Percentiles rank a stretch among this genome's conserved stretches.
Conservation (phyloP, 2,797 vertebrate species). For the Poeciliopsis paucimaculata region DNA sequence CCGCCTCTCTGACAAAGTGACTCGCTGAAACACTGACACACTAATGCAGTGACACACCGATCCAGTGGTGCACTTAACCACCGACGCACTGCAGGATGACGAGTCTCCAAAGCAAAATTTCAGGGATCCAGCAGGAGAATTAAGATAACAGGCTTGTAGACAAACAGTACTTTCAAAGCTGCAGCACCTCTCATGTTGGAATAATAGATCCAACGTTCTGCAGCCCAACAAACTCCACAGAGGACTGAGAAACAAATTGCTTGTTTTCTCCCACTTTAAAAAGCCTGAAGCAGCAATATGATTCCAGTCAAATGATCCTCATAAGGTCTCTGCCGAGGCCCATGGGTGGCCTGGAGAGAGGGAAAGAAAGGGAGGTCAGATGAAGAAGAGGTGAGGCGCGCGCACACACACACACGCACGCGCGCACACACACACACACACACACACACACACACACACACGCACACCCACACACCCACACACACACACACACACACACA, state of each 20-base stretch:
- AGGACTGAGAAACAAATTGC: constrained; percentile 52
- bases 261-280: constrained; percentile 39
- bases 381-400: constrained; percentile 26
- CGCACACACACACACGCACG: constrained; percentile 6
- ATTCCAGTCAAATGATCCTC: constrained; percentile 78
- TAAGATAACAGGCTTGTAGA: constrained; percentile 8
- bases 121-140: neutral
- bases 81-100: neutral
- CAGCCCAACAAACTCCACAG: constrained; percentile 38
- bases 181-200: constrained; percentile 37
- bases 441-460: neutral
- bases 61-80: neutral
- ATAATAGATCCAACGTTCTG: constrained; percentile 36
- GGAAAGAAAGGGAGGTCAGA: constrained; percentile 43
- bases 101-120: constrained; percentile 1
- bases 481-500: neutral
- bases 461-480: neutral
- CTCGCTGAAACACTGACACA: neutral
- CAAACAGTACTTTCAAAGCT: constrained; percentile 17
- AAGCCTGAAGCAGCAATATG: constrained; percentile 63
- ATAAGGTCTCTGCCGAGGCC: constrained; percentile 63
- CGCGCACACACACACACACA: neutral
- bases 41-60: neutral
- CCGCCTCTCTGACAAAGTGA: neutral
- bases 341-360: constrained; percentile 35